Evolutionary conservation across 2,113 vertebrate species (phyloP), one percentile per base, ranked within the genome.

Genomic region (Herpetotheres cachinnans): DNA sequence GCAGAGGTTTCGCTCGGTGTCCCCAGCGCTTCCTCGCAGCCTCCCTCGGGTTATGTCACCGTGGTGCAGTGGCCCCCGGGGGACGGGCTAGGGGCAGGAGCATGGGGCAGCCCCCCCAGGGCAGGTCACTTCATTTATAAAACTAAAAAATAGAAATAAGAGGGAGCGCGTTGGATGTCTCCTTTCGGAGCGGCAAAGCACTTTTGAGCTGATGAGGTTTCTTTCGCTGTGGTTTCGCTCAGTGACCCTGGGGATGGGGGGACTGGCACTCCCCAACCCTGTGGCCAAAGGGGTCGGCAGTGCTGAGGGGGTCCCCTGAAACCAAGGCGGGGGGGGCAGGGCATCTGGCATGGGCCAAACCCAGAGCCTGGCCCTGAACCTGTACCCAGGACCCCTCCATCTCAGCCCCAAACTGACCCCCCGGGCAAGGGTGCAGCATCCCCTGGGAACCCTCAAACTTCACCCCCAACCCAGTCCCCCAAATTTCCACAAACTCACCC

Each of bases 91-190:
- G 26, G 36, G 44, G 32, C 77, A 76, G 44, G 67, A 69, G 50
- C 24, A 2, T 3, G 4, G 59, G 30, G 74, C 25, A 62, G 12
- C n/a, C 29, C 40, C 3, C 6, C 30, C 55, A 3, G 46, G 30
- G 17, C 29, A 7, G n/a, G 58, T 27, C 55, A 5, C 52, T 15
- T 24, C 7, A 6, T 56, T 50, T 30, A 5, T 24, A 24, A 26
- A 52, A 30, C 21, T 8, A 11, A 34, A 15, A 47, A 15, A 16
- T 13, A 30, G 44, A 50, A 29, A 4, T 1, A 1, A 22, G 32
- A 9, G 7, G 10, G 13, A n/a, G 13, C 1, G 4, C 1, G 2
- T 19, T 5, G 54, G 38, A 11, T 2, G 12, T 20, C 52, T 67
- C 30, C 20, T 55, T 24, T 54, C 1, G 5, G 50, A 72, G 63